Conservation (phyloP, 2,888 invertebrate species). For the Thymelicus lineola region DNA sequence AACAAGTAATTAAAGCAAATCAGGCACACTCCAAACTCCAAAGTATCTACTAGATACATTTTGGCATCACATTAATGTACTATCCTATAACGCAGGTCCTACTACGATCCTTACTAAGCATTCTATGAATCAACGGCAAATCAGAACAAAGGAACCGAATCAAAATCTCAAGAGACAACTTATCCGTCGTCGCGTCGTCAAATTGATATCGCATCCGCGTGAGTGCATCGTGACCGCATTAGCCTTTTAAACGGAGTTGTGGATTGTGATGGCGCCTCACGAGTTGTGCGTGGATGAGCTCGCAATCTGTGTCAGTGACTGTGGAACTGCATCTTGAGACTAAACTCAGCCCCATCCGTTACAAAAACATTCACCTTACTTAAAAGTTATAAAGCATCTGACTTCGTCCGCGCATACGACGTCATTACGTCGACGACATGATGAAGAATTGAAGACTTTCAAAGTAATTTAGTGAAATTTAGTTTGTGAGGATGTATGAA, state of each 20-base stretch:
- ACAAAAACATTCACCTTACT: slow-evolving; percentile 8
- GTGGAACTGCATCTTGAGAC: slow-evolving; percentile 43
- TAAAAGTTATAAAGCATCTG: background rate
- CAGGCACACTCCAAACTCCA: background rate
- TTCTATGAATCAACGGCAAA: slow-evolving; percentile 24
- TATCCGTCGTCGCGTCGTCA: slow-evolving; percentile 44
- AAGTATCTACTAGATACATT: background rate
- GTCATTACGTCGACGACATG: no score
- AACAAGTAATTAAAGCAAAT: background rate
- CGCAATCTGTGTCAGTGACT: slow-evolving; percentile 72
- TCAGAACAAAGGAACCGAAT: slow-evolving; percentile 16
- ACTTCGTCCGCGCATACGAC: background rate
- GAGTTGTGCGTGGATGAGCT: slow-evolving; percentile 71
- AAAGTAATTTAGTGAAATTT: no score
- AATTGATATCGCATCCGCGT: slow-evolving; percentile 53
- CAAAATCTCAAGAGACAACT: slow-evolving; percentile 15
- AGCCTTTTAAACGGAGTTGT: slow-evolving; percentile 75
- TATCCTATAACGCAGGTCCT: background rate
- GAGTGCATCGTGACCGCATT: slow-evolving; percentile 74
- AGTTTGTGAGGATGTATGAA: no score
- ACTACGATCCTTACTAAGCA: slow-evolving; percentile 1
- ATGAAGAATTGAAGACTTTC: no score
- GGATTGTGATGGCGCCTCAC: slow-evolving; percentile 70
- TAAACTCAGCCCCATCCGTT: background rate
- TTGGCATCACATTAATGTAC: background rate